Percentiles rank a stretch among this genome's conserved stretches.
These are phyloP conservation scores for Deilephila elpenor DNA, from an alignment of 2,888 invertebrate genomes.

Conservation along the genomic window DNA sequence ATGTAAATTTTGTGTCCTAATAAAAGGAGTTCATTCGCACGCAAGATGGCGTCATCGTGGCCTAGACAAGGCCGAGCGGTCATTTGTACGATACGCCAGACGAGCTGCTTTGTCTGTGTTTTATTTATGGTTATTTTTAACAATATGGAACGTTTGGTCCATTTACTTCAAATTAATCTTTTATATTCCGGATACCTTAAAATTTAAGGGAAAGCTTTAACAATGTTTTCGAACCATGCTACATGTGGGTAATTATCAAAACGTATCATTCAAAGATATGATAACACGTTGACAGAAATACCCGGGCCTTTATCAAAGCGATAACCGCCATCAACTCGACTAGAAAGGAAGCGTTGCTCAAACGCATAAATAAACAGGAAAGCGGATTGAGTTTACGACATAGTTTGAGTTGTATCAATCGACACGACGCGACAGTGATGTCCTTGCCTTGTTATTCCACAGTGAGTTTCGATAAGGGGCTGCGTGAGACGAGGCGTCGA, in stretches of 20 bases:
- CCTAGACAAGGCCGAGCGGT: slow-evolving; percentile 84
- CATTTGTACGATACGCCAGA: slow-evolving; percentile 79
- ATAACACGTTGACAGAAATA: slow-evolving; percentile 46
- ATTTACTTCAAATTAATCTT: background rate
- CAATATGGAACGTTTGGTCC: slow-evolving; percentile 49
- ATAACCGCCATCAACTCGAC: slow-evolving; percentile 38
- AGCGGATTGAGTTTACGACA: slow-evolving; percentile 38
- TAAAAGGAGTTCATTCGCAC: slow-evolving; percentile 76
- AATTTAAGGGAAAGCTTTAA: background rate
- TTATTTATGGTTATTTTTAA: slow-evolving; percentile 56
- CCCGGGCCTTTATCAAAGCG: slow-evolving; percentile 39
- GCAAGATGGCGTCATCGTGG: slow-evolving; percentile 82
- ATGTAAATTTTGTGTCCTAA: slow-evolving; percentile 68
- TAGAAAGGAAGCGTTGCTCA: slow-evolving; percentile 28
- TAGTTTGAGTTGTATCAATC: slow-evolving; percentile 40
- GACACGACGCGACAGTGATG: slow-evolving; percentile 55
- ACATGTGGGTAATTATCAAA: slow-evolving; percentile 25
- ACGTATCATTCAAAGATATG: slow-evolving; percentile 33
- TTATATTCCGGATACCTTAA: background rate
- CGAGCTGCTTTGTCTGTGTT: slow-evolving; percentile 69
- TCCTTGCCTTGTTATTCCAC: slow-evolving; percentile 69
- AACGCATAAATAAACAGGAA: slow-evolving; percentile 41
- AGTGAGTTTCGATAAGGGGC: slow-evolving; percentile 66
- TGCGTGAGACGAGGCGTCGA: slow-evolving; percentile 74
- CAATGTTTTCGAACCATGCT: background rate